phyloP scores from a whole-genome alignment of 2,888 invertebrate genomes.

The Aphidoletes aphidimyza region DNA sequence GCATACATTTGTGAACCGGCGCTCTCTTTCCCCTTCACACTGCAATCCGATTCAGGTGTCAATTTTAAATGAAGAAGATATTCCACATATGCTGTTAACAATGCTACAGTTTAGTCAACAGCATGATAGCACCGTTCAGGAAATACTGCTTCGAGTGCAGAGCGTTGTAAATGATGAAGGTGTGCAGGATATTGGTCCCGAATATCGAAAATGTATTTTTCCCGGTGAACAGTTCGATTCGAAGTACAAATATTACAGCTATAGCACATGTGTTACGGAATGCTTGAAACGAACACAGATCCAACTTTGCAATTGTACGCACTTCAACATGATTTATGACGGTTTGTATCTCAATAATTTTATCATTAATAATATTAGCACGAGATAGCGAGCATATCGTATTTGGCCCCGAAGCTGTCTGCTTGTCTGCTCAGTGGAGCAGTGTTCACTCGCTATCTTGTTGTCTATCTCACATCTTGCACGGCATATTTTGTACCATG shows the following conservation, averaged over 20 bases:
- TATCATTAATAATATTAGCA: constrained; percentile 23
- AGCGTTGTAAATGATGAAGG: constrained; percentile 75
- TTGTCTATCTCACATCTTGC: too few relatives aligned
- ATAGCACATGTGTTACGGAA: constrained; percentile 76
- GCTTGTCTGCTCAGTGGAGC: too few relatives aligned
- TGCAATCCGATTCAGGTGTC: constrained; percentile 60
- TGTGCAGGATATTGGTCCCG: constrained; percentile 70
- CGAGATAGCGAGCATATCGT: neutral
- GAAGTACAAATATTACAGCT: constrained; percentile 75
- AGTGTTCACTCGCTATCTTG: neutral
- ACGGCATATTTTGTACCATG: too few relatives aligned
- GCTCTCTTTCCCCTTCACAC: too few relatives aligned
- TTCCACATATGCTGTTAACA: constrained; percentile 61
- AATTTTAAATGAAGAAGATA: constrained; percentile 63
- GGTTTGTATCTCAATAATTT: constrained; percentile 62
- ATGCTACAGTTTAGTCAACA: constrained; percentile 56
- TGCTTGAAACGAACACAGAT: constrained; percentile 74
- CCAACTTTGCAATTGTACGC: constrained; percentile 72
- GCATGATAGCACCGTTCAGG: constrained; percentile 57
- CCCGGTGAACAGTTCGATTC: constrained; percentile 72
- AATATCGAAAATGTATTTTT: constrained; percentile 77
- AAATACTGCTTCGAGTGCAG: constrained; percentile 65
- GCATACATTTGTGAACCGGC: too few relatives aligned
- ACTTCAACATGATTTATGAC: constrained; percentile 73
- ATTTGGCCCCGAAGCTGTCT: too few relatives aligned